A percentile compares a stretch with the other conserved stretches of the same genome.
phyloP scores from a whole-genome alignment of 1,140 invertebrate genomes.

The Ips typographus region DNA sequence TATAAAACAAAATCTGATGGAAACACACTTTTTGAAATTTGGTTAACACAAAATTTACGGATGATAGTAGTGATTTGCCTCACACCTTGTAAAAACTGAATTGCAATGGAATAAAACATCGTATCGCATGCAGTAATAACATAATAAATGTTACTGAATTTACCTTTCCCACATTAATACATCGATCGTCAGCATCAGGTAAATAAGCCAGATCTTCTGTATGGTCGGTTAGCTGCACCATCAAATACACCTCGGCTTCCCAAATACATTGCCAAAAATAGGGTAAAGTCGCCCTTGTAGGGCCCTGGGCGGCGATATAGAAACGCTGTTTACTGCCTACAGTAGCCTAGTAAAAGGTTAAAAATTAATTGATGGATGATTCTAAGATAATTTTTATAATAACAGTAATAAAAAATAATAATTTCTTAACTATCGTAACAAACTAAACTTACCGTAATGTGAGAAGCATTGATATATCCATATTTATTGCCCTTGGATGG shows the following conservation, averaged over 20 bases:
- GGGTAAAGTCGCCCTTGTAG: conserved; percentile 60
- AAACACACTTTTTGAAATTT: no score
- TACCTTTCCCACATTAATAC: conserved; percentile 61
- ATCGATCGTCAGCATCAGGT: conserved; percentile 56
- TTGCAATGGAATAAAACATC: background rate
- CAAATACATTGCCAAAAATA: conserved; percentile 87
- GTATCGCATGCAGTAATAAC: background rate
- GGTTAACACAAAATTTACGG: no score
- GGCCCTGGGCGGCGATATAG: conserved; percentile 83
- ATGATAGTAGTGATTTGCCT: no score
- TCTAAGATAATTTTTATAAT: background rate
- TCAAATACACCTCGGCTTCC: conserved; percentile 77
- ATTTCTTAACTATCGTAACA: no score
- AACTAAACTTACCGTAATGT: conserved; percentile 66
- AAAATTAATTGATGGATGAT: no score
- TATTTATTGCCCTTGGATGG: conserved; percentile 76
- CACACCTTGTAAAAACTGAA: no score
- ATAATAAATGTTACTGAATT: background rate
- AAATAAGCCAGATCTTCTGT: conserved; percentile 64
- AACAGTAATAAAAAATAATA: no score
- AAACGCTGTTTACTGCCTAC: conserved; percentile 74
- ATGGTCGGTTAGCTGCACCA: conserved; percentile 75
- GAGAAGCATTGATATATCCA: conserved; percentile 90
- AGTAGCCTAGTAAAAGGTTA: conserved; percentile 56
- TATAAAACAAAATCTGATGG: no score